These are phyloP conservation scores for Helostoma temminkii DNA, from an alignment of 2,797 vertebrate species.

Conservation along the genomic window DNA sequence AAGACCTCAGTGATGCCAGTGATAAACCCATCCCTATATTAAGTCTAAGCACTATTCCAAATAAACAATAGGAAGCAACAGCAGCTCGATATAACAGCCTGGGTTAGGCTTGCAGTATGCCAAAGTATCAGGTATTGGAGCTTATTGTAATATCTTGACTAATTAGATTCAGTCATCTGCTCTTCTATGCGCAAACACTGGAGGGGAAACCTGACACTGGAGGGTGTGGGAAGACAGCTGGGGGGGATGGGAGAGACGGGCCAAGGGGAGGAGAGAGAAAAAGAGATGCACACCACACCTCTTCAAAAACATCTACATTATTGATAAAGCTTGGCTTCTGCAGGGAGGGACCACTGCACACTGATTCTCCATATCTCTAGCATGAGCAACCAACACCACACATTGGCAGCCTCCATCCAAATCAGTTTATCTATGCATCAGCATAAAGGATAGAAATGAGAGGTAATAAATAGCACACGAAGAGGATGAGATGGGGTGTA, in stretches of 20 bases:
- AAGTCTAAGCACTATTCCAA: constrained; percentile 44
- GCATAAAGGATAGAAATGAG: constrained; percentile 14
- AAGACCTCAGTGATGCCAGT: constrained; percentile 16
- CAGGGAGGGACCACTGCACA: constrained; percentile 60
- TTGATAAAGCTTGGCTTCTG: constrained; percentile 79
- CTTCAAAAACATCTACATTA: constrained; percentile 86
- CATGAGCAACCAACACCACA: constrained; percentile 28
- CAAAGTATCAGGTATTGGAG: constrained; percentile 79
- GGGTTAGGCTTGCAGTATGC: constrained; percentile 74
- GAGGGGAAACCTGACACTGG: constrained; percentile 80
- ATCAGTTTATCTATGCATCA: constrained; percentile 15
- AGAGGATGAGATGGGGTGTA: constrained; percentile 13
- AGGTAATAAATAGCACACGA: constrained; percentile 21
- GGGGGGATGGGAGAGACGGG: constrained; percentile 42
- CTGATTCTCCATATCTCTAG: constrained; percentile 45
- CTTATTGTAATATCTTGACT: constrained; percentile 83
- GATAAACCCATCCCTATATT: constrained; percentile 31
- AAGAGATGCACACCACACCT: constrained; percentile 73
- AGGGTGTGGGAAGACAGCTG: constrained; percentile 66
- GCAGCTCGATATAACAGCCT: constrained; percentile 68
- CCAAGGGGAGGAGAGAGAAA: constrained; percentile 48
- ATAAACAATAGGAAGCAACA: constrained; percentile 67
- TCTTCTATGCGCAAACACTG: constrained; percentile 73
- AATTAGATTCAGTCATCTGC: constrained; percentile 85
- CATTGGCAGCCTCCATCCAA: constrained; percentile 6